Conservation (phyloP, 2,113 vertebrate genomes). For the Hypomesus transpacificus region DNA sequence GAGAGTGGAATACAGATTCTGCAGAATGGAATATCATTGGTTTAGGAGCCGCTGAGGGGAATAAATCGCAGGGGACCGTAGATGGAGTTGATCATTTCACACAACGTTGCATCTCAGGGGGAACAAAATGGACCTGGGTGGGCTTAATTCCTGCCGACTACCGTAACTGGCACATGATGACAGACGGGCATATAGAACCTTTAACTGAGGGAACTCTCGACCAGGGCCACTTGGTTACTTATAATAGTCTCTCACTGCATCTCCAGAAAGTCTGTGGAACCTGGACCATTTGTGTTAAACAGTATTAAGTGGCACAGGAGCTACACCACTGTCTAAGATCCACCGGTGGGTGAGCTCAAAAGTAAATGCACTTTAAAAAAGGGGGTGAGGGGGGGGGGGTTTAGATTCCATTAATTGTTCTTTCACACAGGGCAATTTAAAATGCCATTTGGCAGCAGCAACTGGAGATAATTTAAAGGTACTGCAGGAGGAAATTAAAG, state of each 20-base stretch:
- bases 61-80: neutral
- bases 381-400: neutral
- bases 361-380: slow-evolving; percentile 34
- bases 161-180: too few relatives aligned
- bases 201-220: too few relatives aligned
- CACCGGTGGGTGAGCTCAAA: slow-evolving; percentile 6
- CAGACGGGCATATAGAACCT: too few relatives aligned
- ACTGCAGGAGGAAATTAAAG: slow-evolving; percentile 54
- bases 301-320: neutral
- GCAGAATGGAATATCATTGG: neutral
- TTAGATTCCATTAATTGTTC: slow-evolving; percentile 50
- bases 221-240: too few relatives aligned
- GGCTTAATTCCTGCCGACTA: too few relatives aligned
- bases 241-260: too few relatives aligned
- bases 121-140: too few relatives aligned
- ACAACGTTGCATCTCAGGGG: too few relatives aligned
- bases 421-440: slow-evolving; percentile 42
- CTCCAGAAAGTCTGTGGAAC: too few relatives aligned
- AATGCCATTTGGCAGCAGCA: slow-evolving; percentile 51
- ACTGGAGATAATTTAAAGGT: slow-evolving; percentile 62
- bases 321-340: neutral
- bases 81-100: neutral
- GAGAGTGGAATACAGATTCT: neutral
- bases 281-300: too few relatives aligned
- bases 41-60: neutral